Percentiles rank a stretch among this genome's conserved stretches.
Evolutionary conservation across 2,797 vertebrate species (phyloP).

Genomic region (Threskiornis aethiopicus): DNA sequence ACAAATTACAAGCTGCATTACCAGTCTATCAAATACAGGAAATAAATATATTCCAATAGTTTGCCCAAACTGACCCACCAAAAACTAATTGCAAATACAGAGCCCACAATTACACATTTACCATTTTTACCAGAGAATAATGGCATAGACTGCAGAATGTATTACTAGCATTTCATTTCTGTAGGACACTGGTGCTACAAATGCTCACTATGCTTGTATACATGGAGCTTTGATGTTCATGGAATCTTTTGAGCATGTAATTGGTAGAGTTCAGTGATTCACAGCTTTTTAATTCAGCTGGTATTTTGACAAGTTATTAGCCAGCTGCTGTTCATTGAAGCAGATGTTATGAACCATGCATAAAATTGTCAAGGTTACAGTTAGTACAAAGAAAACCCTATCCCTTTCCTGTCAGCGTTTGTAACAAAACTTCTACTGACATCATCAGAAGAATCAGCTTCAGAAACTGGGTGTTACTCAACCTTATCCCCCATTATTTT

Average conservation of each 20-base stretch:
- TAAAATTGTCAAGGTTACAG: conserved; percentile 56
- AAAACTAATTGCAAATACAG: not conserved
- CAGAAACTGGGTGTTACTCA: not conserved
- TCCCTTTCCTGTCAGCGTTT: not conserved
- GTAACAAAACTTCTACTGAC: not conserved
- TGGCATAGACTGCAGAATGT: not conserved
- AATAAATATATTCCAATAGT: not conserved
- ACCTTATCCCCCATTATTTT: not conserved
- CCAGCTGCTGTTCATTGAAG: conserved; percentile 60
- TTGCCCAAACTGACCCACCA: not conserved
- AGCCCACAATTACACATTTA: not conserved
- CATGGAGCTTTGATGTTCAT: conserved; percentile 29
- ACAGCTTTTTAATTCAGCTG: conserved; percentile 58
- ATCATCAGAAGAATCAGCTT: not conserved
- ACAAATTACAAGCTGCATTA: not conserved
- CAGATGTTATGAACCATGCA: conserved; percentile 59
- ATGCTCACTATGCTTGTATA: not conserved
- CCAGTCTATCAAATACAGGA: not conserved
- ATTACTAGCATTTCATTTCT: not conserved
- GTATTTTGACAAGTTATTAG: conserved; percentile 59
- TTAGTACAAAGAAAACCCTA: not conserved
- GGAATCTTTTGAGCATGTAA: conserved; percentile 57
- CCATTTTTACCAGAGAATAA: not conserved
- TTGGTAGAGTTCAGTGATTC: conserved; percentile 62
- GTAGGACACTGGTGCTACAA: not conserved